These are phyloP conservation scores for Athene noctua DNA, from an alignment of 2,113 vertebrate species.

Conservation along the genomic window DNA sequence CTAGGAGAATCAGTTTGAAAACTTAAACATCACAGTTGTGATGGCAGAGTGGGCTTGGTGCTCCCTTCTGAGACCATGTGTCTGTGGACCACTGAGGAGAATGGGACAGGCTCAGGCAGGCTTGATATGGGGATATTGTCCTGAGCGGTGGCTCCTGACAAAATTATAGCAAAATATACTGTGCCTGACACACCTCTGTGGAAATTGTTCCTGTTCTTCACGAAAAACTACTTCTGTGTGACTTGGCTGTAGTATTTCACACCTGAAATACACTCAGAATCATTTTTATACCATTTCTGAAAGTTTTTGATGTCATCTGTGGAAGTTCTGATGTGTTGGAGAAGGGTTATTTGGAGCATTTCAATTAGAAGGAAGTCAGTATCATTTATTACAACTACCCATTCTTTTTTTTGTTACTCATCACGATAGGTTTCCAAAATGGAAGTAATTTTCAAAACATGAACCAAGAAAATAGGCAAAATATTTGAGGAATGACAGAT, in stretches of 20 bases:
- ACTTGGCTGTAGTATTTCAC: not conserved
- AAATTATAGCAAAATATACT: not conserved
- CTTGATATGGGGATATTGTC: not conserved
- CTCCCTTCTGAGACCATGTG: rapidly evolving
- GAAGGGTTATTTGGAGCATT: not conserved
- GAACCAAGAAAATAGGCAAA: not conserved
- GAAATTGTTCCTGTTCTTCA: not conserved
- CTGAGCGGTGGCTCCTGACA: not conserved
- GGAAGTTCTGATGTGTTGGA: not conserved
- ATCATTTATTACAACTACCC: not conserved
- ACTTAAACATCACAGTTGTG: not conserved
- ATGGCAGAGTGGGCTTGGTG: not conserved
- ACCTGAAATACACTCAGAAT: not conserved
- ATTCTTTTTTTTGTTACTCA: not conserved
- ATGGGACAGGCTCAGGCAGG: not conserved
- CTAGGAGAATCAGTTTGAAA: not conserved
- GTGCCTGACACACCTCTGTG: not conserved
- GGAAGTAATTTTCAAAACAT: not conserved
- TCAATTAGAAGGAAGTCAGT: not conserved
- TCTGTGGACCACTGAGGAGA: not conserved
- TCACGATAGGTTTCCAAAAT: not conserved
- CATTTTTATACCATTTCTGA: not conserved
- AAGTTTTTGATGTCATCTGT: not conserved
- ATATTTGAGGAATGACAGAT: not conserved
- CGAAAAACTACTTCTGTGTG: not conserved